These are phyloP conservation scores for Bembecia ichneumoniformis DNA, from an alignment of 2,888 invertebrate species.

Conservation along the genomic window DNA sequence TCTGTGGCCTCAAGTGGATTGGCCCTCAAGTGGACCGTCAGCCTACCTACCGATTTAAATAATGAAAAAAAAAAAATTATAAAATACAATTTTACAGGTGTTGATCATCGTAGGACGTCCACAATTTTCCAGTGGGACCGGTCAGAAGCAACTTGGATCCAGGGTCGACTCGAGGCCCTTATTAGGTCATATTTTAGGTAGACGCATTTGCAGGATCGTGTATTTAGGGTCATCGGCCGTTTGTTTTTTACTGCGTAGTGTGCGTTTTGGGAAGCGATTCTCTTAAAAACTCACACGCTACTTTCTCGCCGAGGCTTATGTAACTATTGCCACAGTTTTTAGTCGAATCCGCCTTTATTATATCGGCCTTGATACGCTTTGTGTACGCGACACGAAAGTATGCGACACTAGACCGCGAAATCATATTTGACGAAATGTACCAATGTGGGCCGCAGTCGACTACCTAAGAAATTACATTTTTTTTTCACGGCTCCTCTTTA, in stretches of 20 bases:
- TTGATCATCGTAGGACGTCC: no score
- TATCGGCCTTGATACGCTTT: conserved; percentile 47
- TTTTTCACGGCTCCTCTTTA: conserved; percentile 34
- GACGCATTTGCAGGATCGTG: no score
- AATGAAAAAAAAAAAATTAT: no score
- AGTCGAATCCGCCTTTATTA: conserved; percentile 41
- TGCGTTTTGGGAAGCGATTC: conserved; percentile 10
- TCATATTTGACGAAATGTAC: conserved; percentile 45
- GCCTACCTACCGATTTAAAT: no score
- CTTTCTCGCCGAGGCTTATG: conserved; percentile 42
- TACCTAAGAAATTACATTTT: conserved; percentile 20
- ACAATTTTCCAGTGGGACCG: no score
- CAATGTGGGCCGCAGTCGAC: conserved; percentile 22
- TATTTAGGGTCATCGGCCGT: no score
- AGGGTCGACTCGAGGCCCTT: no score
- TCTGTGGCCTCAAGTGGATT: no score
- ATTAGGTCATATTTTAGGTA: no score
- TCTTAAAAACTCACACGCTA: conserved; percentile 35
- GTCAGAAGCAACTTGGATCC: no score
- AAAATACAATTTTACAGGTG: no score
- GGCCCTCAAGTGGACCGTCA: no score
- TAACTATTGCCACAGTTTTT: conserved; percentile 45
- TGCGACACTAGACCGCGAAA: conserved; percentile 30
- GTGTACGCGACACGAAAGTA: conserved; percentile 37
- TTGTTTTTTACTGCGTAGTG: neutral